These are phyloP conservation scores for Amphilophus citrinellus DNA, from an alignment of 2,113 vertebrate species.

Conservation along the genomic window DNA sequence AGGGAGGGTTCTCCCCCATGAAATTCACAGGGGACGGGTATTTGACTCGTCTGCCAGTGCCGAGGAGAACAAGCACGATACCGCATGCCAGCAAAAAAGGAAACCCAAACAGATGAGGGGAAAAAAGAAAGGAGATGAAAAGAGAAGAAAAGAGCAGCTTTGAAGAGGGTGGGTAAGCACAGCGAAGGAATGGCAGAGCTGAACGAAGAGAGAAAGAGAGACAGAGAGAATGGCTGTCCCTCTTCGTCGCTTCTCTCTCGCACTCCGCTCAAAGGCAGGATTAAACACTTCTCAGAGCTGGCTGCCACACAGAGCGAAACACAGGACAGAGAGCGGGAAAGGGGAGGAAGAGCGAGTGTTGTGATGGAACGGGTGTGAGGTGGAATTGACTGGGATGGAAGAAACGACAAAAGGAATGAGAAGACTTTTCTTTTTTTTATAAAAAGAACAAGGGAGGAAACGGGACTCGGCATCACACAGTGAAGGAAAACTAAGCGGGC, in stretches of 20 bases:
- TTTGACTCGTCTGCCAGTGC: slow-evolving; percentile 71
- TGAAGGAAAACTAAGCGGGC: not conserved
- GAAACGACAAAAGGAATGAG: slow-evolving; percentile 33
- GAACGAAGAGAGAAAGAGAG: slow-evolving; percentile 54
- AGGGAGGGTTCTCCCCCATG: slow-evolving; percentile 30
- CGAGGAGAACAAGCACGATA: slow-evolving; percentile 60
- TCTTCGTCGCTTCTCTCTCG: slow-evolving; percentile 60
- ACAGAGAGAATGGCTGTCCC: slow-evolving; percentile 70
- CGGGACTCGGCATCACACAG: not conserved
- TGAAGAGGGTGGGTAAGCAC: slow-evolving; percentile 75
- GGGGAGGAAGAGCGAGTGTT: not conserved
- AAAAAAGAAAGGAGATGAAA: slow-evolving; percentile 72
- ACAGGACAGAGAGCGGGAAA: slow-evolving; percentile 60
- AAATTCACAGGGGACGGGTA: slow-evolving; percentile 66
- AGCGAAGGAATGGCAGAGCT: slow-evolving; percentile 61
- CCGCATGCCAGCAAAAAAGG: slow-evolving; percentile 63
- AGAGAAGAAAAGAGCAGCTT: slow-evolving; percentile 77
- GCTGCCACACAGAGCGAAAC: slow-evolving; percentile 75
- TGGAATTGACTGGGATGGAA: slow-evolving; percentile 67
- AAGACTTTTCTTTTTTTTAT: not conserved
- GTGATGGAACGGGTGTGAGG: slow-evolving; percentile 56
- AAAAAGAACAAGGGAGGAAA: slow-evolving; percentile 33
- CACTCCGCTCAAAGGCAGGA: slow-evolving; percentile 78
- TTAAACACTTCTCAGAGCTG: slow-evolving; percentile 77
- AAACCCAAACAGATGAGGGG: slow-evolving; percentile 78